Evolutionary conservation across 2,888 invertebrate species (phyloP).

Genomic region (Cantharis rustica): DNA sequence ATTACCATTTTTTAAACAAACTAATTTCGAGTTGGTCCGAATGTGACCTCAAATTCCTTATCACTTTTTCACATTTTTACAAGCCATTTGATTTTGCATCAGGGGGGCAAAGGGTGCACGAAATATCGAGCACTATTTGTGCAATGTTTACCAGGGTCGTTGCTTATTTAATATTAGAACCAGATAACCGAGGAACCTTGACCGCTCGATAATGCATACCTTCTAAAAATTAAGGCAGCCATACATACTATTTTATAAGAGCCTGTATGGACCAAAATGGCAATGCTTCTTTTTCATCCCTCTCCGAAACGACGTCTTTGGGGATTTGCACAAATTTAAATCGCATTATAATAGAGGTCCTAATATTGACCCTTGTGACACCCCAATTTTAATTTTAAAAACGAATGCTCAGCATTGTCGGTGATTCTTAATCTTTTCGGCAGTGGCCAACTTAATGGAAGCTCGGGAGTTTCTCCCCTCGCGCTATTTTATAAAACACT

Average conservation of each 20-base stretch:
- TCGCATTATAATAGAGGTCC: background rate
- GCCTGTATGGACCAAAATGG: background rate
- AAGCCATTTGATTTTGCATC: too few relatives aligned
- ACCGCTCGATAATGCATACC: background rate
- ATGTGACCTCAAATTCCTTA: background rate
- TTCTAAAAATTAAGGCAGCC: background rate
- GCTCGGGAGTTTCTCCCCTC: background rate
- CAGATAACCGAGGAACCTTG: background rate
- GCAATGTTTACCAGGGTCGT: background rate
- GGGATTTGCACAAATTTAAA: background rate
- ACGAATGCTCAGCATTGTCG: background rate
- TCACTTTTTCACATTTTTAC: background rate
- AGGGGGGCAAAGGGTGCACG: background rate
- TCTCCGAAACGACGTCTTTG: background rate
- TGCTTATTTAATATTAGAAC: background rate
- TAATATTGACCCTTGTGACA: background rate
- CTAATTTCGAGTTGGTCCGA: background rate
- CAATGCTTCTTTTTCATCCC: background rate
- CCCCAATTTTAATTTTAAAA: background rate
- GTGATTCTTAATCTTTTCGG: background rate
- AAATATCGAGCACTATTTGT: too few relatives aligned
- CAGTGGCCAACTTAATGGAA: background rate
- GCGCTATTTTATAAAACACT: background rate
- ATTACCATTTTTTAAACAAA: background rate
- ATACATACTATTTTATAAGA: background rate